phyloP scores from a whole-genome alignment of 2,113 vertebrate species.

The Okapia johnstoni region DNA sequence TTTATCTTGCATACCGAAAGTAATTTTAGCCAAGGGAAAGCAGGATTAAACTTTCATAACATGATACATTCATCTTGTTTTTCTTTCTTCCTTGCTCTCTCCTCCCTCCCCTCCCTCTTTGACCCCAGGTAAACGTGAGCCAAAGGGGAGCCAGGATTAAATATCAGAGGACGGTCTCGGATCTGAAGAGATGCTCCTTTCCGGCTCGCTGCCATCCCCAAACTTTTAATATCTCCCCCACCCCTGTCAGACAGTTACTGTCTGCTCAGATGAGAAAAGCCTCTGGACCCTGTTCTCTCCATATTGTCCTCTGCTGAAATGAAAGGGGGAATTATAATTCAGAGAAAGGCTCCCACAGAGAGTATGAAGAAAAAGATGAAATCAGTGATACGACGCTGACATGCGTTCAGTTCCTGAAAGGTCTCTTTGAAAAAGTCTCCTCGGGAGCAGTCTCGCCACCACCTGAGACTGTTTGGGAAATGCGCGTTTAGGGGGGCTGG shows the following conservation, averaged over 20 bases:
- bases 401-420: constrained; percentile 4
- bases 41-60: constrained; percentile 80
- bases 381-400: background rate
- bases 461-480: constrained; percentile 27
- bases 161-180: constrained; percentile 34
- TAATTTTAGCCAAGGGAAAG: constrained; percentile 77
- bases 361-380: constrained; percentile 15
- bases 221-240: background rate
- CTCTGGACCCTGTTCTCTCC: constrained; percentile 30
- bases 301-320: background rate
- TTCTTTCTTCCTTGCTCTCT: constrained; percentile 36
- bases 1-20: constrained; percentile 76
- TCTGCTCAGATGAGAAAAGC: constrained; percentile 37
- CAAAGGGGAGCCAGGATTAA: constrained; percentile 61
- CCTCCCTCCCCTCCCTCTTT: background rate
- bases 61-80: constrained; percentile 74
- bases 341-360: constrained; percentile 42
- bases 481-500: background rate
- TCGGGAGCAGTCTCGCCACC: background rate
- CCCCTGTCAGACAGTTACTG: constrained; percentile 7
- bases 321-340: background rate
- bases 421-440: constrained; percentile 31
- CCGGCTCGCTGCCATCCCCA: constrained; percentile 24
- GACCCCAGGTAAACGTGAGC: constrained; percentile 49
- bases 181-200: constrained; percentile 2